Base-by-base conservation (phyloP, 2,888 invertebrate species). In the Epirrita christyi region DNA sequence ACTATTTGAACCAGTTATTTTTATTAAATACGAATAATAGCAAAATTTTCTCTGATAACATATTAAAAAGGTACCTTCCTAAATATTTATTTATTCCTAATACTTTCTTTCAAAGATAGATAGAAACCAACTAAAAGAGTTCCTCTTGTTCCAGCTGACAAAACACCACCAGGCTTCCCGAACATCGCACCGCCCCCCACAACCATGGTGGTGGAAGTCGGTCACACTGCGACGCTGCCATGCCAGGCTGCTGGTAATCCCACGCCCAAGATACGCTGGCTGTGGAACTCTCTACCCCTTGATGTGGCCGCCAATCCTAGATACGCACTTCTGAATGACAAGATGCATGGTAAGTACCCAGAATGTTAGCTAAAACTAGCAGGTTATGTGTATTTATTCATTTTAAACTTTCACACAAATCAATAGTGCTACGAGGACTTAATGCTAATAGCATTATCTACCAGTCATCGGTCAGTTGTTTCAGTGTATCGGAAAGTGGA, bases 151-250 rank as follows among this genome's bases (percentile, higher is more conserved):
- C 1, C 85, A 92, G 98, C 95, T 71, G 97, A 97, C 78, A 96
- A 97, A 87, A 93, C 97, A 63, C 99, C 99, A 0, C 93, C 93
- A 44, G 99, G 99, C 32, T 99, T 99, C 89, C 99, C 99, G 44
- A 94, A 94, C 81, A 88, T 92, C 67, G 95, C 95, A 36, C 95
- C 96, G 0, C 96, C 97, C 40, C 98, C 99, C 0, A 95, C 95
- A 61, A 96, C 98, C 56, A 97, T 98, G 92, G 98, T 98, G 51
- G 98, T 99, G 49, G 99, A 99, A 91, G 98, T 97, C 67, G 98
- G 98, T 13, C 97, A 98, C 87, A 97, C 96, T 42, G 96, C 98
- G 10, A 94, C 97, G 21, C 94, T 99, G 75, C 95, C 95, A 41
- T 99, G 99, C 89, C 94, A 96, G 63, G 98, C 98, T 36, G 94